Evolutionary conservation across 2,113 vertebrate species (phyloP).

Genomic region (Agapornis roseicollis): DNA sequence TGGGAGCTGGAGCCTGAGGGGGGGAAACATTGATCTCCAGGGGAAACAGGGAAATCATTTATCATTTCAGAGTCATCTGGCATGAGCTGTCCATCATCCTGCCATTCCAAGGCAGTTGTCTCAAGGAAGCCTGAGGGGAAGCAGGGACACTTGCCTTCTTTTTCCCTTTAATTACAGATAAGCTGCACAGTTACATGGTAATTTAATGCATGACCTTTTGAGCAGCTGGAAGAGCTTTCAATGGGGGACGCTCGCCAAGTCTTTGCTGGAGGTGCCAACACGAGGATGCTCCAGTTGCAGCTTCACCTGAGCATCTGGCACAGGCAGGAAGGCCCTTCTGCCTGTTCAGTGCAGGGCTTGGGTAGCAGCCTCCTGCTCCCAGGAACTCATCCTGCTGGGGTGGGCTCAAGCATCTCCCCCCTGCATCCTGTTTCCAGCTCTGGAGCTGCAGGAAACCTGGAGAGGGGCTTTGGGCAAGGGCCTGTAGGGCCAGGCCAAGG

Average conservation of each 20-base stretch:
- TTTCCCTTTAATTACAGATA: constrained; percentile 9
- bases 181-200: not conserved
- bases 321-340: not conserved
- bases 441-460: not conserved
- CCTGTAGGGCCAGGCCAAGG: not conserved
- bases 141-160: not conserved
- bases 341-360: fast-evolving
- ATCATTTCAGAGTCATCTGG: constrained; percentile 9
- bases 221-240: not conserved
- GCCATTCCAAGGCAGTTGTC: not conserved
- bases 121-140: constrained; percentile 7
- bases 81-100: constrained; percentile 25
- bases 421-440: not conserved
- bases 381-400: fast-evolving
- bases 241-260: not conserved
- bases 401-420: not conserved
- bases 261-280: constrained; percentile 24
- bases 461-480: not conserved
- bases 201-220: constrained; percentile 48
- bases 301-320: not conserved
- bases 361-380: not conserved
- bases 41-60: constrained; percentile 13
- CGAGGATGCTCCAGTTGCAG: not conserved
- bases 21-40: not conserved
- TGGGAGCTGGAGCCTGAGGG: constrained; percentile 21